phyloP scores from a whole-genome alignment of 2,113 vertebrate genomes.

The Neolamprologus modestus region DNA sequence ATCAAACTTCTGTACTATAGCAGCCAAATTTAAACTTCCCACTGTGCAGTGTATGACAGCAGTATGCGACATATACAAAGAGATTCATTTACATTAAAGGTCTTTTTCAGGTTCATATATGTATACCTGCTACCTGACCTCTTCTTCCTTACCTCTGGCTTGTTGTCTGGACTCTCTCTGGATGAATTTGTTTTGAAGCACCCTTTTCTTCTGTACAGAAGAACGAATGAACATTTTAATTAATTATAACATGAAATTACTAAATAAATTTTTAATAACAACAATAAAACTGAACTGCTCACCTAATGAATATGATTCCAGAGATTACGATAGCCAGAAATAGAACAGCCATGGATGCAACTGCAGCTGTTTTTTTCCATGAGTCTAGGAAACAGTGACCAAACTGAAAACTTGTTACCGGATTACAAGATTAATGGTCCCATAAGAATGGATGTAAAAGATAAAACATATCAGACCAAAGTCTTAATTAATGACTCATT shows the following conservation, averaged over 20 bases:
- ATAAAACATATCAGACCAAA: not conserved
- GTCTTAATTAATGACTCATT: rapidly evolving
- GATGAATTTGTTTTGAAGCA: not conserved
- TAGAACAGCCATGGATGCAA: not conserved
- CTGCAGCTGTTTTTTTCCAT: not conserved
- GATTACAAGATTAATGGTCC: rapidly evolving
- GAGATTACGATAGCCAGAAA: not conserved
- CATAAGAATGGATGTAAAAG: rapidly evolving
- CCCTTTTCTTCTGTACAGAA: not conserved
- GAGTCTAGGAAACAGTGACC: not conserved
- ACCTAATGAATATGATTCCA: not conserved
- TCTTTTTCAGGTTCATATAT: not conserved
- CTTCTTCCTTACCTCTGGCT: not conserved
- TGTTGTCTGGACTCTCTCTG: not conserved
- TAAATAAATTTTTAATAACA: not conserved
- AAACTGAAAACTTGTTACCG: not conserved
- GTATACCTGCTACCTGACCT: not conserved
- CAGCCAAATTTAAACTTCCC: not conserved
- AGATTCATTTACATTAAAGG: not conserved
- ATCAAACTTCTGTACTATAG: not conserved
- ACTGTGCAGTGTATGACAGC: not conserved
- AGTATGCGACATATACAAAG: not conserved
- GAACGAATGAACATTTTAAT: rapidly evolving
- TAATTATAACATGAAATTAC: rapidly evolving
- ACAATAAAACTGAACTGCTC: not conserved